A percentile compares a stretch with the other conserved stretches of the same genome.
Conservation (phyloP, 1,140 invertebrate species). For the Zaprionus ornatus region DNA sequence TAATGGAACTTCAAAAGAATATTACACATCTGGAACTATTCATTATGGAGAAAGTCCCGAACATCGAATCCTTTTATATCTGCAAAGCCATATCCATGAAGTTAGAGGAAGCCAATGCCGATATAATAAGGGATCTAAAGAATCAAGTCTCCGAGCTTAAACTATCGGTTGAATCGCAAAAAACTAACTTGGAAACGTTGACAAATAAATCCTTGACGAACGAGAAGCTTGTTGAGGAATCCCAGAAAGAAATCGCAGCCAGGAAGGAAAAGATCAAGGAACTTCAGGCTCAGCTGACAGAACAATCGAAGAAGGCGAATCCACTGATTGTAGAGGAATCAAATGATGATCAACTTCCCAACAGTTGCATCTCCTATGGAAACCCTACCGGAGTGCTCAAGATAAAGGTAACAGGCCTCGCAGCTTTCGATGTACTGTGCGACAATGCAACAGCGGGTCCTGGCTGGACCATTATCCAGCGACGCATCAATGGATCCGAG, state of each 20-base stretch:
- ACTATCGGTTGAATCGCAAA: not conserved
- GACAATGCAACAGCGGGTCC: not conserved
- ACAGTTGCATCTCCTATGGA: not conserved
- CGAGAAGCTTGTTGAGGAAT: not conserved
- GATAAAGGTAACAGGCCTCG: not conserved
- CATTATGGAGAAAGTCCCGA: not conserved
- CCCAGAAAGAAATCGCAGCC: not conserved
- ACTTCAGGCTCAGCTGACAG: not conserved
- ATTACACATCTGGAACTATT: not conserved
- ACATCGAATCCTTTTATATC: not conserved
- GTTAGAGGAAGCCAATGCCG: not conserved
- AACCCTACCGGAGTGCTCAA: not conserved
- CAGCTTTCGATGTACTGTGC: slow-evolving; percentile 1
- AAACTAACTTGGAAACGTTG: not conserved
- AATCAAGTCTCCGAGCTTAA: not conserved
- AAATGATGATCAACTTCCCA: not conserved
- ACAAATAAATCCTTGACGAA: not conserved
- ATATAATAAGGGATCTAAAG: not conserved
- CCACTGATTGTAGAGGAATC: not conserved
- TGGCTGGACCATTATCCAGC: slow-evolving; percentile 10
- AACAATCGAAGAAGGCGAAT: not conserved
- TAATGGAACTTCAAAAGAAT: not conserved
- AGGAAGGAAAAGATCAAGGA: not conserved
- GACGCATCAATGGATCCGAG: not conserved
- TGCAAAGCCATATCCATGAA: not conserved